Evolutionary conservation across 2,888 invertebrate genomes (phyloP).

Genomic region (Cosmopolites sordidus): DNA sequence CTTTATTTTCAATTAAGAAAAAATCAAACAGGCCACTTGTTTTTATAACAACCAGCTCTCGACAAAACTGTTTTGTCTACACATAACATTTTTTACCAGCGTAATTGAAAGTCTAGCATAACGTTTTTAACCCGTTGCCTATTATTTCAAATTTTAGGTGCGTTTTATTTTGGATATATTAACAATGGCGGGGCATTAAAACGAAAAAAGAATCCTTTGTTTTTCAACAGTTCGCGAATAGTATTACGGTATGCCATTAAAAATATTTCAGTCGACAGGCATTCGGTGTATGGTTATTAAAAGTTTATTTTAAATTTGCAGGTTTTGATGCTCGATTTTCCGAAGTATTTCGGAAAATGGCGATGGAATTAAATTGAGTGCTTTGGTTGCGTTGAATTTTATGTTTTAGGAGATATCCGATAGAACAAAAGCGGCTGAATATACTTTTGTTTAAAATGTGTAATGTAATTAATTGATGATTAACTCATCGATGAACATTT

Average conservation of each 20-base stretch:
- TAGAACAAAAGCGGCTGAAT: too few species aligned
- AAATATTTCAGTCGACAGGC: background rate
- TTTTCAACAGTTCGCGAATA: background rate
- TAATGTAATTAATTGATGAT: background rate
- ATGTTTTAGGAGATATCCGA: too few species aligned
- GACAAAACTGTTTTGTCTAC: background rate
- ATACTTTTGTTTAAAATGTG: too few species aligned
- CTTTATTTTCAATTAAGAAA: too few species aligned
- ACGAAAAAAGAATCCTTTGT: background rate
- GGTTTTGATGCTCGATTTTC: background rate
- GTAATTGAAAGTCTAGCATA: background rate
- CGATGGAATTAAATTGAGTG: too few species aligned
- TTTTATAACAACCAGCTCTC: background rate
- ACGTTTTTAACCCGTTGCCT: constrained; percentile 5
- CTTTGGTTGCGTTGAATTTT: too few species aligned
- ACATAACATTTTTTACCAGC: background rate
- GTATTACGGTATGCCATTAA: background rate
- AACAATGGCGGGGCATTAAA: constrained; percentile 3
- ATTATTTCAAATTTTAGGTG: constrained; percentile 9
- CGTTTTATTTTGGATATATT: constrained; percentile 4
- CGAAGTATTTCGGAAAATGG: too few species aligned
- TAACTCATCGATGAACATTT: too few species aligned
- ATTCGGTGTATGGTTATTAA: background rate
- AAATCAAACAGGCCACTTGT: too few species aligned
- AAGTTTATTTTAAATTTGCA: background rate